A percentile compares a stretch with the other conserved stretches of the same genome.
Conservation (phyloP, 2,113 vertebrate genomes). For the Malurus cyaneus region DNA sequence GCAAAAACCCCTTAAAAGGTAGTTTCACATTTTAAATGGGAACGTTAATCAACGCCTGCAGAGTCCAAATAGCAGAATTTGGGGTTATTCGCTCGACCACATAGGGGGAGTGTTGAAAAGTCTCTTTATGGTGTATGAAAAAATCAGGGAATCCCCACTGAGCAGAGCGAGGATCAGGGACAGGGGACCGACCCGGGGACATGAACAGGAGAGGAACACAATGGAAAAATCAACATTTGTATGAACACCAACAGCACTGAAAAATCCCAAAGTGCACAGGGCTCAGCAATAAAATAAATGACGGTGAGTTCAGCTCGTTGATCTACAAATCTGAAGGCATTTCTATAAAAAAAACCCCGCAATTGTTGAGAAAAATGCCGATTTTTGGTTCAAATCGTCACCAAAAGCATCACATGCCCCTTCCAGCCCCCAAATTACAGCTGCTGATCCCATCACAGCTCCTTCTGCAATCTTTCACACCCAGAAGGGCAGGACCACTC, state of each 20-base stretch:
- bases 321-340: background rate
- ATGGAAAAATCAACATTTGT: background rate
- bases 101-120: background rate
- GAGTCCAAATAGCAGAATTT: background rate
- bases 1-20: slow-evolving; percentile 65
- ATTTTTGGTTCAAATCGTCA: background rate
- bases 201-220: background rate
- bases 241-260: fast-evolving
- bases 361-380: background rate
- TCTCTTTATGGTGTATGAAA: background rate
- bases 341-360: background rate
- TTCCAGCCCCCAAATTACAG: background rate
- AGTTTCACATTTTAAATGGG: slow-evolving; percentile 4
- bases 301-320: background rate
- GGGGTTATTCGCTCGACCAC: background rate
- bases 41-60: background rate
- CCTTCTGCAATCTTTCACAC: background rate
- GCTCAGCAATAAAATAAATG: background rate
- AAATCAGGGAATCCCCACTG: background rate
- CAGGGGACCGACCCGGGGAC: background rate
- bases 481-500: background rate
- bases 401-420: background rate
- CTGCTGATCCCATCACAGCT: background rate
- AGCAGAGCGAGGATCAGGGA: fast-evolving
- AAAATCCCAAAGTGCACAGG: too few relatives aligned